Base-by-base conservation (phyloP, 2,797 vertebrate species). In the Pseudocheirus occidentalis region DNA sequence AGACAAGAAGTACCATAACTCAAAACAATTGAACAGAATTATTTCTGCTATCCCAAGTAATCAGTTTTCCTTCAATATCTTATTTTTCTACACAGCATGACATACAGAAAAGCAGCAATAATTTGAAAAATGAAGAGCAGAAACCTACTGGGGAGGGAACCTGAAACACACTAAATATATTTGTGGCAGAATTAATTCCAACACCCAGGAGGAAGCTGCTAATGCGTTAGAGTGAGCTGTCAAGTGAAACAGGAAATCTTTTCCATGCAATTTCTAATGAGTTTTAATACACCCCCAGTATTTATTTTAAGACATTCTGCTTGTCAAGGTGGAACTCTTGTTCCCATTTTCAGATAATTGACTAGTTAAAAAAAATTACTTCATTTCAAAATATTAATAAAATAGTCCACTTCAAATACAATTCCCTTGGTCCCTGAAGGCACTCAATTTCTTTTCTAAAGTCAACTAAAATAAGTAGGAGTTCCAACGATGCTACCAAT, bases 111-210 rank as follows among this genome's bases (percentile, higher is more conserved):
- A 96, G 58, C 55, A 96, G 91, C 93, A 93, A 66, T 96, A 98
- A 93, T 58, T 95, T 95, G 18, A 97, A 96, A 89, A 46, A 97
- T 92, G 90, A n/a, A 94, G 81, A 81, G 95, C 95, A 96, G 95
- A 96, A 95, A 95, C 55, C 53, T 29, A 94, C 92, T 34, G 46
- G 54, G 62, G 95, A 97, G 96, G 91, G n/a, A 90, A 97, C 40
- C 7, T 40, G 54, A 98, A 98, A 56, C 3, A 11, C 62, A 98
- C 92, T 57, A 97, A 73, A 55, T 95, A 94, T 96, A 94, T 93
- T 97, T 97, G 96, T 97, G 96, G 97, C 95, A 96, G 95, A 97
- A 97, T 98, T 98, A 98, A 98, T 97, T 98, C 96, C 90, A 97
- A 94, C 95, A 97, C 93, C 96, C 95, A 96, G 94, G 97, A 98